Percentiles rank a stretch among this genome's conserved stretches.
Conservation (phyloP, 2,888 invertebrate species). For the Campoplex capitator region DNA sequence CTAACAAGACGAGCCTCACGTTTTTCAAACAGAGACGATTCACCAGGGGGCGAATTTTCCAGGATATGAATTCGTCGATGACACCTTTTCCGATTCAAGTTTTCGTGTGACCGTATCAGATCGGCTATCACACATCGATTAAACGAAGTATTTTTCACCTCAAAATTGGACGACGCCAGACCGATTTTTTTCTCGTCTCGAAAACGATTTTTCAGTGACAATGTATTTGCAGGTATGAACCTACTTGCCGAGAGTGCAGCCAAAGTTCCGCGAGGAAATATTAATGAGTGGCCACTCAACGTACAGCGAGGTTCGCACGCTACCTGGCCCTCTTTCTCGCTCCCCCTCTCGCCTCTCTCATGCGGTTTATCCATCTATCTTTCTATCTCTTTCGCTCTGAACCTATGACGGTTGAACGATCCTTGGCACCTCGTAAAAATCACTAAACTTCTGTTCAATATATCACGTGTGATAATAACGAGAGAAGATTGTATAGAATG, state of each 20-base stretch:
- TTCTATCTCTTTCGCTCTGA: not conserved
- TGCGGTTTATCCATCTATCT: not conserved
- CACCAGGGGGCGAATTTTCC: no score
- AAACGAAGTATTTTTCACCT: not conserved
- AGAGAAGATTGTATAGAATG: not conserved
- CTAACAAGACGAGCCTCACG: no score
- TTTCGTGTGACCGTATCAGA: no score
- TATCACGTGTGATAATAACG: conserved; percentile 51
- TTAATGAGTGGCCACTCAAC: conserved; percentile 74
- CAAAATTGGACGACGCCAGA: not conserved
- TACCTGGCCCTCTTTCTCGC: not conserved
- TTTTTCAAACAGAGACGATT: no score
- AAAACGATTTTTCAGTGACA: not conserved
- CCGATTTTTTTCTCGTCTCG: not conserved
- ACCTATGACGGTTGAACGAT: conserved; percentile 45
- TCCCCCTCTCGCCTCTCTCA: not conserved
- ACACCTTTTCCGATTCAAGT: no score
- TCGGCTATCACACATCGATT: no score
- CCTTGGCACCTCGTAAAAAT: conserved; percentile 58
- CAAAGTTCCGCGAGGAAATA: conserved; percentile 71
- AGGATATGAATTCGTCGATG: no score
- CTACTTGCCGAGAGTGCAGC: conserved; percentile 31
- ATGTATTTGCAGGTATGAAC: not conserved
- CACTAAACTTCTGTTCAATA: conserved; percentile 43
- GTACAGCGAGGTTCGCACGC: conserved; percentile 61